Evolutionary conservation across 2,797 vertebrate genomes (phyloP).

Genomic region (Phataginus tetradactyla): DNA sequence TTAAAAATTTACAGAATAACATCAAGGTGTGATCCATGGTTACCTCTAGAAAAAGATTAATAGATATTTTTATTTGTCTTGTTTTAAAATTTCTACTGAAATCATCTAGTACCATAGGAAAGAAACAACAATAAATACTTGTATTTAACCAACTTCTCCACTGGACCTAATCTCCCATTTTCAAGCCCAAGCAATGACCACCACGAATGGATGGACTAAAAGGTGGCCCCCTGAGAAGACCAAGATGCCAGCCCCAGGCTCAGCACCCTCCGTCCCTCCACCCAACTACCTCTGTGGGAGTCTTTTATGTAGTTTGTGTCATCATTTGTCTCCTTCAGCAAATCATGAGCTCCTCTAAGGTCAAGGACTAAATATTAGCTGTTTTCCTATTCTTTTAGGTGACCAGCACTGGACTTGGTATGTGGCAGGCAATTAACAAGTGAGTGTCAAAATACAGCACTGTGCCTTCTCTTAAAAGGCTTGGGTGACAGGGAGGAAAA

Average conservation of each 20-base stretch:
- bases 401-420: not conserved
- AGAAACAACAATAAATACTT: not conserved
- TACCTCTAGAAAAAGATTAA: not conserved
- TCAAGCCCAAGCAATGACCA: not conserved
- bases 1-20: not conserved
- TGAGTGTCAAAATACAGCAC: not conserved
- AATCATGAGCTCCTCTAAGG: not conserved
- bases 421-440: not conserved
- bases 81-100: not conserved
- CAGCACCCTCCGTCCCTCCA: too few species aligned
- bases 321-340: not conserved
- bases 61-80: not conserved
- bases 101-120: not conserved
- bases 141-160: not conserved
- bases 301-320: not conserved
- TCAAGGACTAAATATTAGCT: not conserved
- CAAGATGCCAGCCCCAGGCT: not conserved
- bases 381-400: not conserved
- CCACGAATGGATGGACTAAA: not conserved
- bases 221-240: not conserved
- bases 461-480: not conserved
- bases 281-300: not conserved
- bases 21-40: not conserved
- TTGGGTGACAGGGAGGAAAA: not conserved
- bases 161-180: not conserved